These are phyloP conservation scores for Pandemis corylana DNA, from an alignment of 2,888 invertebrate species.

Conservation along the genomic window DNA sequence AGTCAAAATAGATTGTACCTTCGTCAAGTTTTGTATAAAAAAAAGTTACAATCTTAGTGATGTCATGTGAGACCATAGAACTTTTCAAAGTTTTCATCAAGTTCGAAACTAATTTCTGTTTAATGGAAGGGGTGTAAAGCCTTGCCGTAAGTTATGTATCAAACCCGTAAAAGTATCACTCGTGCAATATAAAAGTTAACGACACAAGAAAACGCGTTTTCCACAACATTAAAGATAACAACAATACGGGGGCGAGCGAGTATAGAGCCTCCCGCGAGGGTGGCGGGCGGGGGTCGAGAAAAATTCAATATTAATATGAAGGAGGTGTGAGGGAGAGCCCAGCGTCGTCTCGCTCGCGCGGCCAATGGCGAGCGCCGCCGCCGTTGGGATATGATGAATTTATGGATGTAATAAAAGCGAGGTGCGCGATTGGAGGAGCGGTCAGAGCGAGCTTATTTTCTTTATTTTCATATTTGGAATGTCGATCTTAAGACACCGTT, in stretches of 20 bases:
- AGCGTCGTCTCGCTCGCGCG: slow-evolving; percentile 80
- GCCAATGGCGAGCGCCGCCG: slow-evolving; percentile 84
- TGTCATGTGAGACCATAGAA: not conserved
- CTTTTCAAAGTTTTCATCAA: slow-evolving; percentile 19
- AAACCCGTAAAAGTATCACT: slow-evolving; percentile 83
- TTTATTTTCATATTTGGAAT: slow-evolving; percentile 84
- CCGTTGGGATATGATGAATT: slow-evolving; percentile 90
- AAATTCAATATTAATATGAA: slow-evolving; percentile 93
- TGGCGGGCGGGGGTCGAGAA: slow-evolving; percentile 86
- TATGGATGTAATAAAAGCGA: slow-evolving; percentile 92
- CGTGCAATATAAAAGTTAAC: slow-evolving; percentile 86
- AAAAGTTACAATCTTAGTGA: no score
- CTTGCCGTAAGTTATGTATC: slow-evolving; percentile 78
- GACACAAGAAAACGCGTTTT: slow-evolving; percentile 86
- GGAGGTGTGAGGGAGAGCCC: slow-evolving; percentile 86
- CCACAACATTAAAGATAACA: slow-evolving; percentile 86
- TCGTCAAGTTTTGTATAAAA: no score
- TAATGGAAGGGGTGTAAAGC: slow-evolving; percentile 44
- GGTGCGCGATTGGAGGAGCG: slow-evolving; percentile 87
- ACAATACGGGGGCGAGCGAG: slow-evolving; percentile 85
- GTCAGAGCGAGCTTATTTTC: slow-evolving; percentile 83
- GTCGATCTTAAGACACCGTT: slow-evolving; percentile 74
- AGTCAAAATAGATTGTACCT: no score
- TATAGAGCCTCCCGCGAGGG: slow-evolving; percentile 84
- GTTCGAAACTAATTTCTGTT: slow-evolving; percentile 37